Base-by-base conservation (phyloP, 2,797 vertebrate genomes). In the Dryobates pubescens region DNA sequence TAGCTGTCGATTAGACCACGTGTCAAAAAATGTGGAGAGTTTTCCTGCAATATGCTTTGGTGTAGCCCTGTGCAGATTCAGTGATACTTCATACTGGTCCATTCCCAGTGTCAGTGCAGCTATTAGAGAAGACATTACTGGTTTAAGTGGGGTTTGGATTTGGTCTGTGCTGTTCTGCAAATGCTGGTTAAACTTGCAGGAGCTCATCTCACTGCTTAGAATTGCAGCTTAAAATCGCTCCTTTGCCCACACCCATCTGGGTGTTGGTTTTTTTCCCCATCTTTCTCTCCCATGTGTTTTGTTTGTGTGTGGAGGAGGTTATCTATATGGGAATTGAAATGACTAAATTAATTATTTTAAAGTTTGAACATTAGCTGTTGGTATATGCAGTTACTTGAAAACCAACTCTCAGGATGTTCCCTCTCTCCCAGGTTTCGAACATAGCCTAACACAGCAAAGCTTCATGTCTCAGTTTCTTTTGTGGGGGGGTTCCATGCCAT, bases 81-180 rank as follows among this genome's bases (percentile, higher is more conserved):
- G 23, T 23, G 1, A 2, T 5, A 0, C 1, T 58, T 62, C 49
- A 2, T 23, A 11, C 0, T 2, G 69, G 34, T 61, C 53, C 6
- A 7, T 11, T 13, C 9, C 29, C 24, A 45, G 12, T 24, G 19
- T 24, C 10, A 9, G 38, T 43, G 84, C 56, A 62, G 58, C 47
- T 73, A 4, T 49, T 14, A 11, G 70, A 20, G 29, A 62, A 83
- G 45, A 9, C 43, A 58, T 30, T 32, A 74, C 18, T 88, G 70
- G 15, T 61, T 26, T 10, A 5, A 36, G n/a, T 32, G 64, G 70
- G n/a, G n/a, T 63, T 84, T 84, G 75, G 30, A 2, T 3, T 3
- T 30, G 88, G 54, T n/a, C 69, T 38, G 38, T 20, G 36, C 10
- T 65, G 2, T 18, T 80, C 72, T 85, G 72, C 54, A 76, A 4